A percentile compares a stretch with the other conserved stretches of the same genome.
Conservation (phyloP, 2,797 vertebrate species). For the Peromyscus aztecus region DNA sequence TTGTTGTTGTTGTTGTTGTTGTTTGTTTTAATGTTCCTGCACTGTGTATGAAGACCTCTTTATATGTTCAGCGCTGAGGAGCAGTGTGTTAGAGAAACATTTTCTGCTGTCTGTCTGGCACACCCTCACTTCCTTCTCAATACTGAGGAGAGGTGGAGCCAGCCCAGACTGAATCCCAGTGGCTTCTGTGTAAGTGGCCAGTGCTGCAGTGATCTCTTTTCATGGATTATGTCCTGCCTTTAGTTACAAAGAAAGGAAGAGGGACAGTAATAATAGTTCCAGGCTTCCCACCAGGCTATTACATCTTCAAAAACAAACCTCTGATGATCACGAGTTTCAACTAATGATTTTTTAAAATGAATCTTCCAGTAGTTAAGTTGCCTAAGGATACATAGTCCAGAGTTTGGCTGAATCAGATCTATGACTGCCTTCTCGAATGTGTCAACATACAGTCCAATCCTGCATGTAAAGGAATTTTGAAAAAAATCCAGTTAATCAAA, state of each 20-base stretch:
- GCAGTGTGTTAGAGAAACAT: too few relatives aligned
- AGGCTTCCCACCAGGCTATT: not conserved
- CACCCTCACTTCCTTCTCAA: not conserved
- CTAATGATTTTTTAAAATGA: not conserved
- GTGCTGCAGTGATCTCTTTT: not conserved
- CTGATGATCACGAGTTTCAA: not conserved
- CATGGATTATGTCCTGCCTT: not conserved
- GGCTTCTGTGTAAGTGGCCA: rapidly evolving
- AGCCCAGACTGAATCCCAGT: too few relatives aligned
- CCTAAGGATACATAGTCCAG: not conserved
- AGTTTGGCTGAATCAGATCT: not conserved
- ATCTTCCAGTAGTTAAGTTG: not conserved
- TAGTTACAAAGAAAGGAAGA: not conserved
- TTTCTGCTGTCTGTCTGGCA: not conserved
- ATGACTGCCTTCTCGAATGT: not conserved
- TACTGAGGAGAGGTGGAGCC: not conserved
- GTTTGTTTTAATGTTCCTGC: not conserved
- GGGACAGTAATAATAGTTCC: not conserved
- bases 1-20: too few relatives aligned
- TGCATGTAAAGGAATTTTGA: rapidly evolving
- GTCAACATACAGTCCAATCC: too few relatives aligned
- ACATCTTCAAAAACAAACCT: not conserved
- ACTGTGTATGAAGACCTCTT: not conserved
- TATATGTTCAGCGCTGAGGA: not conserved
- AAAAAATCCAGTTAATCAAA: not conserved